Base-by-base conservation (phyloP, 23 tunicate genomes). In the Clavelina lepadiformis region DNA sequence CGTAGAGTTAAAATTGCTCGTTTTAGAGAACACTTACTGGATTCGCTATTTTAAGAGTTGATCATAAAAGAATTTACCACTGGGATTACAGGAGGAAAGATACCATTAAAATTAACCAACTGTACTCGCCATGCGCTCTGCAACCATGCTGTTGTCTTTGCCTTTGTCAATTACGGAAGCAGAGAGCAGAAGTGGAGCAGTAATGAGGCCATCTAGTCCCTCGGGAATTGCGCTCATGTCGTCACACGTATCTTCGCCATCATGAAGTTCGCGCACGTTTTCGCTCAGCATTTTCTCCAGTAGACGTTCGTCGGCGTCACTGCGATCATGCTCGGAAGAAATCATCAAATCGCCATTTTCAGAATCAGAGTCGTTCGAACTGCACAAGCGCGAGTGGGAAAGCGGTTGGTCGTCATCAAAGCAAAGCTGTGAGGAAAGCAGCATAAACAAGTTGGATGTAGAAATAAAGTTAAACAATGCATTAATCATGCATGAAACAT, bases 301-400 rank as follows among this genome's bases (percentile, higher is more conserved):
- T 1, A 78, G 33, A 6, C 27, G 32, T 46, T 74, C 80, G 44
- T 72, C 77, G 3, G 55, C 77, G 34, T 34, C 21, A 4, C 35
- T 44, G 24, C 57, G 68, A 11, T 70, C 71, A 19, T 57, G 75
- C 28, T 68, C 84, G 25, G 37, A 7, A 32, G 25, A 30, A 18
- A 33, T 35, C 51, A 58, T 58, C 46, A 50, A 68, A 36, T 78
- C 84, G 34, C 46, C 69, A 4, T 29, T 20, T 51, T 74, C 80
- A 6, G 84, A 78, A 46, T 66, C 72, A 11, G 30, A 11, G 53
- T 78, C 84, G 61, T 86, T 75, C 28, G 77, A 63, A 50, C 95
- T 86, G 84, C 95, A 86, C 26, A 86, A 76, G 23, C 84, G 77
- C 38, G 95, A 86, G 49, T 86, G 95, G 3, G 85, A 68, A 3